These are phyloP conservation scores for Drosophila ercepeae DNA, from an alignment of 1,140 invertebrate species.

Conservation along the genomic window DNA sequence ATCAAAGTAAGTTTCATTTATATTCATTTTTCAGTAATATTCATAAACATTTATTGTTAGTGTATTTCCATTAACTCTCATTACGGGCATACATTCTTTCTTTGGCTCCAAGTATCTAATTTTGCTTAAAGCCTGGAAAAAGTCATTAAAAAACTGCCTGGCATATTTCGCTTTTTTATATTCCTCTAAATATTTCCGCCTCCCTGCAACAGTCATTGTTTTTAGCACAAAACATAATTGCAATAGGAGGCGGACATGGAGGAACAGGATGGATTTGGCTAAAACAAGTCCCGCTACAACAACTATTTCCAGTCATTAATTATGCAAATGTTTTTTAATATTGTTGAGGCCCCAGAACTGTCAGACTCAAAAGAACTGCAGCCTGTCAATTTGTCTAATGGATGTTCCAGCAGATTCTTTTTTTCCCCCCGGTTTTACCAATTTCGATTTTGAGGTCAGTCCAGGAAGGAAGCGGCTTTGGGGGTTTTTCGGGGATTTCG, in stretches of 20 bases:
- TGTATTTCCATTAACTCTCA: slow-evolving; percentile 25
- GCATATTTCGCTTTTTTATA: slow-evolving; percentile 36
- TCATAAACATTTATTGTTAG: slow-evolving; percentile 2
- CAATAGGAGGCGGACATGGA: slow-evolving; percentile 19
- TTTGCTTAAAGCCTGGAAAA: slow-evolving; percentile 51
- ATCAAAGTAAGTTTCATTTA: neutral
- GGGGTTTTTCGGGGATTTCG: slow-evolving; percentile 11
- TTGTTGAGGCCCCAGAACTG: slow-evolving; percentile 36
- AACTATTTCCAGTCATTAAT: slow-evolving; percentile 73
- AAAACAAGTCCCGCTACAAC: slow-evolving; percentile 23
- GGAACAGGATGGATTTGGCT: slow-evolving; percentile 21
- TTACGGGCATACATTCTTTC: slow-evolving; percentile 20
- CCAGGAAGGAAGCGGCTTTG: slow-evolving; percentile 15
- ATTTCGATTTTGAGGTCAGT: slow-evolving; percentile 1
- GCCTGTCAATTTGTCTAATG: slow-evolving; percentile 69
- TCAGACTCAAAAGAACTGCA: slow-evolving; percentile 23
- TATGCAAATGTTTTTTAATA: slow-evolving; percentile 72
- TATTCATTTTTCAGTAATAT: too few relatives aligned
- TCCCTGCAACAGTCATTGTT: slow-evolving; percentile 67
- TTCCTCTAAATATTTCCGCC: slow-evolving; percentile 72
- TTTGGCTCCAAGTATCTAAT: slow-evolving; percentile 52
- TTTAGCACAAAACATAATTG: slow-evolving; percentile 48
- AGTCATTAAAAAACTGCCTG: slow-evolving; percentile 36
- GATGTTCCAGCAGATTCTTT: slow-evolving; percentile 2
- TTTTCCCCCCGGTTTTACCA: neutral